A percentile compares a stretch with the other conserved stretches of the same genome.
Evolutionary conservation across 2,888 invertebrate species (phyloP).

Genomic region (Leptinotarsa rubiginosa): DNA sequence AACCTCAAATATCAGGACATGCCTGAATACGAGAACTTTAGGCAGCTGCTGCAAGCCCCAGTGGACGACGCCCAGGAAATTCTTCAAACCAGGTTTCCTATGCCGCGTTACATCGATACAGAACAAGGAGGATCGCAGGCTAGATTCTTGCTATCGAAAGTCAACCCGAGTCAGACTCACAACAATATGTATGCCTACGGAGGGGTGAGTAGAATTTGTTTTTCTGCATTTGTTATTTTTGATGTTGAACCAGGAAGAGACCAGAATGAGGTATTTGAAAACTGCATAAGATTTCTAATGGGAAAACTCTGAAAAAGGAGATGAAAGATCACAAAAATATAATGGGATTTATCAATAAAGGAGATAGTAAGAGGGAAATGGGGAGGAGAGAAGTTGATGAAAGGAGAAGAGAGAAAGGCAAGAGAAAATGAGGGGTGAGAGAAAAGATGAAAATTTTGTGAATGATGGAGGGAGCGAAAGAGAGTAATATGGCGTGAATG

Average conservation of each 20-base stretch:
- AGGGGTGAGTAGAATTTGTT: constrained; percentile 75
- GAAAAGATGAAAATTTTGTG: background rate
- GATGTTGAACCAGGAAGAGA: no score
- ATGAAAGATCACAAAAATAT: no score
- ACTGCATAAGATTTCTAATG: no score
- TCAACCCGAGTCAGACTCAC: constrained; percentile 99
- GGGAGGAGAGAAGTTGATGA: background rate
- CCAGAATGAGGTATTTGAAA: no score
- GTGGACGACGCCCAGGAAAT: constrained; percentile 98
- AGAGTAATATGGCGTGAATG: background rate
- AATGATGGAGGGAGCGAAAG: background rate
- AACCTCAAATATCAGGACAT: constrained; percentile 95
- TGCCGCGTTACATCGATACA: constrained; percentile 98
- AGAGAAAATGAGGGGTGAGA: background rate
- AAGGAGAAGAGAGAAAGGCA: background rate
- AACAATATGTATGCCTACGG: constrained; percentile 98
- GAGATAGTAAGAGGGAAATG: background rate
- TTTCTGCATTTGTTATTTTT: background rate
- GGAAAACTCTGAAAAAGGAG: no score
- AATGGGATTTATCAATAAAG: no score
- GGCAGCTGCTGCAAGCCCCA: constrained; percentile 94
- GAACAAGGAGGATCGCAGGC: constrained; percentile 99
- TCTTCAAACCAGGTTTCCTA: constrained; percentile 94
- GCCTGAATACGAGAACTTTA: constrained; percentile 98
- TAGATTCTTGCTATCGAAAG: constrained; percentile 96